Conservation (phyloP, 2,888 invertebrate genomes). For the Eutolmus rufibarbis region DNA sequence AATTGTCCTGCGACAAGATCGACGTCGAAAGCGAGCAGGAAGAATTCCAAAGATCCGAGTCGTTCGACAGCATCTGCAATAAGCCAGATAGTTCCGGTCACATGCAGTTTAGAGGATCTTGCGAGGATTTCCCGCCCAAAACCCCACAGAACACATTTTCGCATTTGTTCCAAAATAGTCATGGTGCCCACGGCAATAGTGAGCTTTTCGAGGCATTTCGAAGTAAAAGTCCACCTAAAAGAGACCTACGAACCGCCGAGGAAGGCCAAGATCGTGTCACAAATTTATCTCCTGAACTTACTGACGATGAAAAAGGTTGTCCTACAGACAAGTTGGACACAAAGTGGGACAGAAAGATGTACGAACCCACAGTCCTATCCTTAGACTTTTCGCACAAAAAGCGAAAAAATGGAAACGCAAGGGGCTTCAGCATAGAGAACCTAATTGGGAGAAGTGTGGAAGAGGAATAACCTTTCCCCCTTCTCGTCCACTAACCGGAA, state of each 20-base stretch:
- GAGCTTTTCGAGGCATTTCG: not conserved
- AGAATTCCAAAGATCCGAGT: conserved; percentile 61
- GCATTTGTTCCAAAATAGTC: not conserved
- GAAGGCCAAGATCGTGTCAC: conserved; percentile 29
- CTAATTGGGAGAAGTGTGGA: conserved; percentile 59
- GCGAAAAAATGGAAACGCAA: conserved; percentile 56
- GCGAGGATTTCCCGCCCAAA: not conserved
- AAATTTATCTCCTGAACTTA: conserved; percentile 39
- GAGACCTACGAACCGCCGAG: not conserved
- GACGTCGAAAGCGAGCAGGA: conserved; percentile 61
- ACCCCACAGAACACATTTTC: not conserved
- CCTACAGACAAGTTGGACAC: not conserved
- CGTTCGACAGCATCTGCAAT: conserved; percentile 56
- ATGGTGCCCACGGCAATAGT: not conserved
- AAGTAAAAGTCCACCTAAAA: conserved; percentile 11
- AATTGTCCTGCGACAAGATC: conserved; percentile 60
- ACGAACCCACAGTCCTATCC: conserved; percentile 52
- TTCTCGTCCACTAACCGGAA: not conserved
- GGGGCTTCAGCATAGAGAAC: conserved; percentile 63
- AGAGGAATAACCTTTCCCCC: conserved; percentile 45
- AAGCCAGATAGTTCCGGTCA: conserved; percentile 26
- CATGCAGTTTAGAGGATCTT: not conserved
- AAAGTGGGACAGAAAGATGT: conserved; percentile 34
- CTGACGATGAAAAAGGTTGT: conserved; percentile 28
- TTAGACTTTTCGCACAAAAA: conserved; percentile 56